Base-by-base conservation (phyloP, 2,797 vertebrate species). In the Neosilurus hyrtlii region DNA sequence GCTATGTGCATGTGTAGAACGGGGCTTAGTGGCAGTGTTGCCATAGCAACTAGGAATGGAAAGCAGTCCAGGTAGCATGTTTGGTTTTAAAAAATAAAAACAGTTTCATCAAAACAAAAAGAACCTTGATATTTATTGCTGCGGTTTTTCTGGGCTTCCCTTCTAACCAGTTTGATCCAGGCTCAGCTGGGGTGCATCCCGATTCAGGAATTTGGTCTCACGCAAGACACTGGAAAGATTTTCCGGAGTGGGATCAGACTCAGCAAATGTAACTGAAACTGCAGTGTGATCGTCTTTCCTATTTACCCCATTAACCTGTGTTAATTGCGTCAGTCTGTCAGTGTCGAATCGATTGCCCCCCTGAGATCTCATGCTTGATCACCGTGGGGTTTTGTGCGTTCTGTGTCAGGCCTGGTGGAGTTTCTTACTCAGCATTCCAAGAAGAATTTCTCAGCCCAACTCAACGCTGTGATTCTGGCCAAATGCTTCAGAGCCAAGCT, bases 401-500 rank as follows among this genome's bases (percentile, higher is more conserved):
- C 43, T 57, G 56, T 54, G 52, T 83, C 89, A 99, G 98, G 96
- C 93, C 91, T 99, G 83, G 94, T 95, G 84, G 98, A 99, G 89
- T 96, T 96, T 91, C 92, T 99, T 86, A 92, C 92, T 86, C 94
- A 96, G 63, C 90, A 88, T 81, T 92, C 95, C 87, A 95, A 93
- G 85, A 94, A 90, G 11, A 92, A 89, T 77, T 98, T 97, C 89
- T 89, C 90, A 83, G 93, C 94, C 86, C 88, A 96, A 77, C 90
- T 98, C 78, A 98, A 96, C 86, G 93, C 96, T 43, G 86, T 97
- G 92, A 95, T 97, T 90, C 92, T 99, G 92, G 95, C 96, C 0
- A 99, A 99, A 89, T 99, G 98, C 92, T 98, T 99, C 92, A 94
- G 94, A 86, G 96, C 97, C 89, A 98, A 93, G 90, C 94, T 99